A percentile compares a stretch with the other conserved stretches of the same genome.
These are phyloP conservation scores for Serrognathus titanus DNA, from an alignment of 2,888 invertebrate species.

Conservation along the genomic window DNA sequence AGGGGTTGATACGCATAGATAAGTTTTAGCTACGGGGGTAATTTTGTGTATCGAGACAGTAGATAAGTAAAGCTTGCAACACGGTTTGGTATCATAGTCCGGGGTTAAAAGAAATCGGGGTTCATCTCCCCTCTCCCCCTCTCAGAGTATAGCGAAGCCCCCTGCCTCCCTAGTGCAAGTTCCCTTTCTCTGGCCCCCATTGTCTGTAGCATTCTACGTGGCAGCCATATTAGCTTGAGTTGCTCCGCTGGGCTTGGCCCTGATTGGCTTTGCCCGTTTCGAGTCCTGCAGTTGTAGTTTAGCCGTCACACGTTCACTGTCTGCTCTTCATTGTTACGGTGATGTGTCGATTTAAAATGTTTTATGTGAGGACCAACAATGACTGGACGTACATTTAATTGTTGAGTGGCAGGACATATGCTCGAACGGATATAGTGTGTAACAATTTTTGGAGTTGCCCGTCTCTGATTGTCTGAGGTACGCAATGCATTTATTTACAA, in stretches of 20 bases:
- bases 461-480: constrained; percentile 15
- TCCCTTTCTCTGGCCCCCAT: constrained; percentile 50
- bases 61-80: constrained; percentile 15
- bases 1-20: constrained; percentile 14
- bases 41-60: constrained; percentile 12
- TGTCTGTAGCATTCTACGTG: constrained; percentile 44
- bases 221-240: constrained; percentile 52
- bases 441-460: constrained; percentile 10
- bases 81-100: constrained; percentile 30
- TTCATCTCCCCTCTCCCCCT: constrained; percentile 32
- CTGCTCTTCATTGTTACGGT: constrained; percentile 34
- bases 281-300: constrained; percentile 44
- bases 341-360: constrained; percentile 39
- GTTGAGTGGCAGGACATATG: constrained; percentile 32
- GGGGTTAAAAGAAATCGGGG: constrained; percentile 41
- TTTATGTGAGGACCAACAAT: constrained; percentile 35
- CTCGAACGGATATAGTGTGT: constrained; percentile 20
- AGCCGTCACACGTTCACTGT: constrained; percentile 33
- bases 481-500: constrained; percentile 1
- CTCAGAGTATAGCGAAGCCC: constrained; percentile 27
- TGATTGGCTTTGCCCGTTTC: constrained; percentile 51
- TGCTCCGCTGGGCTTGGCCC: constrained; percentile 49
- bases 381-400: constrained; percentile 34
- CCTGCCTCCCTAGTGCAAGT: constrained; percentile 38
- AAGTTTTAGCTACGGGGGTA: constrained; percentile 11